These are phyloP conservation scores for Stenoptilia bipunctidactyla DNA, from an alignment of 2,888 invertebrate genomes.

Conservation along the genomic window DNA sequence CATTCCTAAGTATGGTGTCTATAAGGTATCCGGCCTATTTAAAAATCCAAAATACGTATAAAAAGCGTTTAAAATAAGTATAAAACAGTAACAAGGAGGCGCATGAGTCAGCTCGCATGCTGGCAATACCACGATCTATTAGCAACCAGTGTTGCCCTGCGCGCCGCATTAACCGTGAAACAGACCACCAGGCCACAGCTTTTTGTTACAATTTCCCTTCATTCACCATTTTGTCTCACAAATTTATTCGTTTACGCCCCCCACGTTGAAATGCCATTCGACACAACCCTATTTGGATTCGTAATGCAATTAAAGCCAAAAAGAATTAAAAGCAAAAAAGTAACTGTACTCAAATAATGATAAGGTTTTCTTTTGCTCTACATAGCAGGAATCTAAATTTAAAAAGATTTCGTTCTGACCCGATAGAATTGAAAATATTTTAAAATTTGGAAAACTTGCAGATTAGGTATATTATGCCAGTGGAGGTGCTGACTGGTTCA, in stretches of 20 bases:
- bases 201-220: conserved; percentile 54
- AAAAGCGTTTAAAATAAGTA: background rate
- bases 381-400: too few species aligned
- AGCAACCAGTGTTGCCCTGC: conserved; percentile 46
- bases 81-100: conserved; percentile 11
- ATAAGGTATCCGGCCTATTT: background rate
- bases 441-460: too few species aligned
- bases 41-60: background rate
- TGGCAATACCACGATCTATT: conserved; percentile 48
- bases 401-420: too few species aligned
- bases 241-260: conserved; percentile 30
- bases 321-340: too few species aligned
- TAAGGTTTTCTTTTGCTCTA: too few species aligned
- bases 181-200: conserved; percentile 48
- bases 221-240: conserved; percentile 29
- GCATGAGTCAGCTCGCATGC: conserved; percentile 47
- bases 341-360: too few species aligned
- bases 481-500: too few species aligned
- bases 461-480: too few species aligned
- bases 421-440: too few species aligned
- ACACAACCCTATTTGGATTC: too few species aligned
- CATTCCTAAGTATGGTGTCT: background rate
- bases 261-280: conserved; percentile 35
- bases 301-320: too few species aligned
- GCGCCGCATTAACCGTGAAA: conserved; percentile 59